phyloP scores from a whole-genome alignment of 2,113 vertebrate species.

The Rhabdornis inornatus region DNA sequence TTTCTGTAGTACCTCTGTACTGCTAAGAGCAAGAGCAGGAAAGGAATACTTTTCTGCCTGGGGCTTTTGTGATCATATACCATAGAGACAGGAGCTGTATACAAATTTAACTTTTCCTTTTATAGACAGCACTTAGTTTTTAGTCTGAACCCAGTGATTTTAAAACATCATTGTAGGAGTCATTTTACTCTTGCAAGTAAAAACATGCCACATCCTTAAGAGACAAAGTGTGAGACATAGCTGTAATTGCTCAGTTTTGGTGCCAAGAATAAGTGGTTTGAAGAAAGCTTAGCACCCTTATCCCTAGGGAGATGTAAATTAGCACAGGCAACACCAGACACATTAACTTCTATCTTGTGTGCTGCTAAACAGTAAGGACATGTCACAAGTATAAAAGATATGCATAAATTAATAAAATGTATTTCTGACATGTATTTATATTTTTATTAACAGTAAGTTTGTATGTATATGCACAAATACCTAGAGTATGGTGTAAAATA shows the following conservation, averaged over 20 bases:
- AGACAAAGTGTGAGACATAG: slow-evolving; percentile 8
- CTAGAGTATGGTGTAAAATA: background rate
- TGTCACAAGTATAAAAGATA: background rate
- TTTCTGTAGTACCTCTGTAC: background rate
- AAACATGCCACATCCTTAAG: slow-evolving; percentile 37
- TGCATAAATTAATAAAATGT: background rate
- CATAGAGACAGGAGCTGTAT: background rate
- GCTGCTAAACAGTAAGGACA: background rate
- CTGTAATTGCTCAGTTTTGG: slow-evolving; percentile 14
- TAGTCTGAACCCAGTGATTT: slow-evolving; percentile 5
- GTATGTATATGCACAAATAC: background rate
- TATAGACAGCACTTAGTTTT: background rate
- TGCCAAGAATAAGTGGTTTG: slow-evolving; percentile 25
- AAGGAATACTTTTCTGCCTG: background rate
- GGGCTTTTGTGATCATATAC: background rate
- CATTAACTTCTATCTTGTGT: background rate
- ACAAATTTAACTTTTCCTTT: background rate
- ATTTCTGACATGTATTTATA: background rate
- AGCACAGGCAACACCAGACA: background rate
- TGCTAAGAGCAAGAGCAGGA: background rate
- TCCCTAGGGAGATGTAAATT: slow-evolving; percentile 7
- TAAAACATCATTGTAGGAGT: background rate
- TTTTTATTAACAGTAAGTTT: background rate
- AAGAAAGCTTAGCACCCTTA: slow-evolving; percentile 25
- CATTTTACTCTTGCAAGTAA: slow-evolving; percentile 11